phyloP scores from a whole-genome alignment of 37 sponge, comb jelly and placozoan genomes.

The Geodia barretti region DNA sequence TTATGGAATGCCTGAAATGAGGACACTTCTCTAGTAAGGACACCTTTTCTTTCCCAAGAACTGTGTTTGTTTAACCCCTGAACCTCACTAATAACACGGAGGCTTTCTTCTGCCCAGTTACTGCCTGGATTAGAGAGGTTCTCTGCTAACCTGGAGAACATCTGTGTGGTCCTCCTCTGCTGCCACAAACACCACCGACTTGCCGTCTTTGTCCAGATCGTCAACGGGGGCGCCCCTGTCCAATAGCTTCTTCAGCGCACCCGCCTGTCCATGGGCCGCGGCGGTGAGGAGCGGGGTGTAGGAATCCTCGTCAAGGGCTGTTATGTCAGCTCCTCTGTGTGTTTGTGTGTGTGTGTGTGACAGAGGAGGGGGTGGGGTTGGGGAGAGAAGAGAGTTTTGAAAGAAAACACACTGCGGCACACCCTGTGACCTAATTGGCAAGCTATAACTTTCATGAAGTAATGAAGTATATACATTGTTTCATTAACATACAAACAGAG shows the following conservation, averaged over 20 bases:
- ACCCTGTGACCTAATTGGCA: too few relatives aligned
- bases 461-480: background rate
- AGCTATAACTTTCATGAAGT: background rate
- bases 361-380: background rate
- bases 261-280: constrained; percentile 34
- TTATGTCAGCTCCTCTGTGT: constrained; percentile 41
- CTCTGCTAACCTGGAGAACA: constrained; percentile 40
- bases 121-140: background rate
- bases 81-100: background rate
- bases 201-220: constrained; percentile 62
- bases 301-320: constrained; percentile 47
- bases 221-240: constrained; percentile 34
- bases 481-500: too few relatives aligned
- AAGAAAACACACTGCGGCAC: too few relatives aligned
- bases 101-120: too few relatives aligned
- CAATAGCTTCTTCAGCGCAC: constrained; percentile 45
- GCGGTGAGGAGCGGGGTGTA: constrained; percentile 73
- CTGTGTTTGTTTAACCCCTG: too few relatives aligned
- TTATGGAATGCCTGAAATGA: too few relatives aligned
- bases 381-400: background rate
- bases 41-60: too few relatives aligned
- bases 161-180: constrained; percentile 45
- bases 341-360: too few relatives aligned
- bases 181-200: constrained; percentile 52
- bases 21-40: too few relatives aligned